Conservation (phyloP, 2,113 vertebrate species). For the Cavia porcellus region DNA sequence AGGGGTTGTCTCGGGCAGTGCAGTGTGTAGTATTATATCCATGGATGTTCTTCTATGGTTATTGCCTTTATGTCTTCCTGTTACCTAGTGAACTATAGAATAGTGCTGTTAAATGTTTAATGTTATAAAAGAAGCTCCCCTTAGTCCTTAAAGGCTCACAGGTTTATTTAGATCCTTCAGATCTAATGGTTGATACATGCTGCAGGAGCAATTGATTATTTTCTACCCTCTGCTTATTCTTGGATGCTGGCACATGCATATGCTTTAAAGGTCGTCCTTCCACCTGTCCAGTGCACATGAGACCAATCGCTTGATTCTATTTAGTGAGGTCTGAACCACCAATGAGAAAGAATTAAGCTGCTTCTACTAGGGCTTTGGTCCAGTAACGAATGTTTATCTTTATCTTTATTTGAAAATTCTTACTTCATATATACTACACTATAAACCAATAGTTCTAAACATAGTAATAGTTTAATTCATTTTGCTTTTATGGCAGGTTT, state of each 20-base stretch:
- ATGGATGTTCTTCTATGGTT: background rate
- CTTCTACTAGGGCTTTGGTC: constrained; percentile 58
- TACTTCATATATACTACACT: constrained; percentile 65
- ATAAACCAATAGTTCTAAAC: constrained; percentile 71
- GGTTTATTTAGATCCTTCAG: constrained; percentile 42
- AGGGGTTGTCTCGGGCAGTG: background rate
- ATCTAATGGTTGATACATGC: background rate
- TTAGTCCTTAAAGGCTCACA: background rate
- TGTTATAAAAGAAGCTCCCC: background rate
- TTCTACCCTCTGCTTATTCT: background rate
- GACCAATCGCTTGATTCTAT: constrained; percentile 4
- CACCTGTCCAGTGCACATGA: background rate
- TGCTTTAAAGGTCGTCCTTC: constrained; percentile 48
- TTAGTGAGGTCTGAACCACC: constrained; percentile 56
- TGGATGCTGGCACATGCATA: background rate
- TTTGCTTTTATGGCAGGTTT: constrained; percentile 79
- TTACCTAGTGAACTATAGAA: background rate
- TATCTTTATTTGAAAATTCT: constrained; percentile 76
- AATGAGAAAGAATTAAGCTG: constrained; percentile 37
- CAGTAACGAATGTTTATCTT: constrained; percentile 54
- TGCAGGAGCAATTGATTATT: constrained; percentile 7
- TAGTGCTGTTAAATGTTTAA: constrained; percentile 25
- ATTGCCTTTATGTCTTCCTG: background rate
- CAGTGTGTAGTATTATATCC: background rate
- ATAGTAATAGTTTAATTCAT: constrained; percentile 82